Base-by-base conservation (phyloP, 2,797 vertebrate genomes). In the Enteromius trimaculatus region DNA sequence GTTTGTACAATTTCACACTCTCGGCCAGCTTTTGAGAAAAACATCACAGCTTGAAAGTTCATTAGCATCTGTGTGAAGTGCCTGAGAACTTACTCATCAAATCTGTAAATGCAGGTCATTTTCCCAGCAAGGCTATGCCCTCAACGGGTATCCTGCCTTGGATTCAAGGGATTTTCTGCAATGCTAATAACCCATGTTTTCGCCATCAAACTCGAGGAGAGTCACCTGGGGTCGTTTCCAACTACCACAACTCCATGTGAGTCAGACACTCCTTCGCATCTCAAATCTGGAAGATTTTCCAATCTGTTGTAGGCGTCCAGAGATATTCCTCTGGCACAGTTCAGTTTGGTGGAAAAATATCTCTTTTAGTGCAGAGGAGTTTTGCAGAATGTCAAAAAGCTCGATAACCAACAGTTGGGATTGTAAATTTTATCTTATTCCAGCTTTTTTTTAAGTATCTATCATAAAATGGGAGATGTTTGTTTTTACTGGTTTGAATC, bases 41-140 rank as follows among this genome's bases (percentile, higher is more conserved):
- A 31, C 19, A 31, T 9, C 44, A 29, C 62, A 31, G 62, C 14
- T 31, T 64, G 6, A 65, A 53, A 23, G 14, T 49, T 16, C 8
- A 60, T 31, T 17, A 72, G 6, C 21, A 51, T 81, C 42, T 72
- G 14, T 64, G 10, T 71, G 26, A 2, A 3, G 6, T 26, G 34
- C 34, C 16, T 70, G 9, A 58, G 6, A 11, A 60, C 53, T 80
- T 60, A 4, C 44, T 65, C 29, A 74, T 81, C 21, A 64, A 34
- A n/a, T 77, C 23, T 76, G 11, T 53, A 66, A 82, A 65, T 42
- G 23, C 92, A 99, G 98, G 98, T 94, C 97, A 99, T 91, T 99
- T 99, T 88, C 97, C 98, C 91, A 99, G 97, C 93, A 99, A 99
- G 92, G 97, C 97, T 4, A 96, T 99, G 98, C 98, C 98, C 44